Evolutionary conservation across 1,140 invertebrate genomes (phyloP).

Genomic region (Aphis gossypii): DNA sequence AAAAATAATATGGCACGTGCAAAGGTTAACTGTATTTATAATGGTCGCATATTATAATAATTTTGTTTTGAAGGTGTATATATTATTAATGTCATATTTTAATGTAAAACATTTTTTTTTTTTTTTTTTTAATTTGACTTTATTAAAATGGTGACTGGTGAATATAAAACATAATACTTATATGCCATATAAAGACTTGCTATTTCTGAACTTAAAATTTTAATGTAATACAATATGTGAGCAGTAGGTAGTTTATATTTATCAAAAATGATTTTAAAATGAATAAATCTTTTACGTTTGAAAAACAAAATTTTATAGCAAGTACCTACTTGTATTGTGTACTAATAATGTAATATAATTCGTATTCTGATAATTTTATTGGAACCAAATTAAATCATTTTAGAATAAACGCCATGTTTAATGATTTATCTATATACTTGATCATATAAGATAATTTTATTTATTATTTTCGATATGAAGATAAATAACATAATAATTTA

Average conservation of each 20-base stretch:
- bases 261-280: neutral
- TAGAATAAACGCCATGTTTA: no score
- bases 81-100: neutral
- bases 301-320: no score
- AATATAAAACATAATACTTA: neutral
- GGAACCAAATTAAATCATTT: no score
- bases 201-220: neutral
- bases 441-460: no score
- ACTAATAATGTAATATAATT: no score
- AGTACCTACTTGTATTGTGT: no score
- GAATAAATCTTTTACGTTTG: neutral
- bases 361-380: no score
- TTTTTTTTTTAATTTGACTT: neutral
- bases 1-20: neutral
- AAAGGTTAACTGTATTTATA: neutral
- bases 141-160: neutral
- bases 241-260: neutral
- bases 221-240: neutral
- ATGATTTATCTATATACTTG: no score
- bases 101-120: neutral
- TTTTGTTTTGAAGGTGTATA: neutral
- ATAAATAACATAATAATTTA: no score
- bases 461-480: no score
- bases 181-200: neutral
- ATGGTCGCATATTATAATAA: neutral